phyloP scores from a whole-genome alignment of 2,888 invertebrate species.

The Ectemnius lituratus region DNA sequence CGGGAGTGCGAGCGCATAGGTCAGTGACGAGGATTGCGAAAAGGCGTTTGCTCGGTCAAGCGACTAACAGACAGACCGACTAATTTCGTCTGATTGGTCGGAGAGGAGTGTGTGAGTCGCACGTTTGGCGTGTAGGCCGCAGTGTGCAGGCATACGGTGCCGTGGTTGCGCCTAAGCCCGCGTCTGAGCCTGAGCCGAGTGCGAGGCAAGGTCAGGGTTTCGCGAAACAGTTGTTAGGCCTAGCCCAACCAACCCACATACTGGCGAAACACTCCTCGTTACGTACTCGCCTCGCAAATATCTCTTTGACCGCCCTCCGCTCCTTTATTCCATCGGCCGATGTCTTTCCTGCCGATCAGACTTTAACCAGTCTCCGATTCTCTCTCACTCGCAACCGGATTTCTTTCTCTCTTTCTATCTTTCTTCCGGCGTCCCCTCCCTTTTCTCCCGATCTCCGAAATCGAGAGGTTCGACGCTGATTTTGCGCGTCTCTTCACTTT shows the following conservation, averaged over 20 bases:
- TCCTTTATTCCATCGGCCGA: constrained; percentile 36
- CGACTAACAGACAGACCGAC: constrained; percentile 38
- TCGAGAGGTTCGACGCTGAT: too few relatives aligned
- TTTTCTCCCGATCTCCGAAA: neutral
- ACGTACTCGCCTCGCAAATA: constrained; percentile 42
- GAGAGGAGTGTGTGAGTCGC: constrained; percentile 53
- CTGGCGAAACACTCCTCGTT: constrained; percentile 43
- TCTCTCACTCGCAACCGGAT: neutral
- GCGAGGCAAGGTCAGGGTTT: constrained; percentile 69
- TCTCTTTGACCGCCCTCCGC: constrained; percentile 10
- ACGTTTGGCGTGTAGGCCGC: constrained; percentile 63
- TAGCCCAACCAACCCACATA: constrained; percentile 58
- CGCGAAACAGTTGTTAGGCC: constrained; percentile 71
- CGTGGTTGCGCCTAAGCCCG: constrained; percentile 12
- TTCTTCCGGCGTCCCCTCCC: constrained; percentile 16
- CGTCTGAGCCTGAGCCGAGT: neutral
- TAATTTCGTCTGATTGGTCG: constrained; percentile 37
- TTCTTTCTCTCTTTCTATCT: constrained; percentile 5
- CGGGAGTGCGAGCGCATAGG: constrained; percentile 53
- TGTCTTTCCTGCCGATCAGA: constrained; percentile 3
- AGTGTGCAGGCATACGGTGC: constrained; percentile 32
- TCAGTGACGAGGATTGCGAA: constrained; percentile 70
- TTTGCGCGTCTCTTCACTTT: too few relatives aligned
- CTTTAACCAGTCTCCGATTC: neutral
- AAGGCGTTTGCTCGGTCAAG: constrained; percentile 55